Conservation (phyloP, 2,888 invertebrate species). For the Coelopa pilipes region DNA sequence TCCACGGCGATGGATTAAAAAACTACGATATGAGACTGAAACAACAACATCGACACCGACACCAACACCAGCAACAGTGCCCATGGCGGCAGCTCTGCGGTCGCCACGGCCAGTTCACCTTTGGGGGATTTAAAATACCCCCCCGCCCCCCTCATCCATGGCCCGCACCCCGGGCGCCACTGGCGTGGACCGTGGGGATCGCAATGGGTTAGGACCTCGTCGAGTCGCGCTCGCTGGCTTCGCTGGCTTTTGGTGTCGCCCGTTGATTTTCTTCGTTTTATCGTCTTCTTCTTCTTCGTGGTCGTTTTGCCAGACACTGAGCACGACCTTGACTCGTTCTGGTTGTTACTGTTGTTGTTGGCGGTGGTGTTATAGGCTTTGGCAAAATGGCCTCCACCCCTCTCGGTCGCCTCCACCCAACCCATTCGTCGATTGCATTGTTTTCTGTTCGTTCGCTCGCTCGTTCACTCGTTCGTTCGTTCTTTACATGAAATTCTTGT, state of each 20-base stretch:
- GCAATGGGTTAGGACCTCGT: no score
- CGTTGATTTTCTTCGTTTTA: no score
- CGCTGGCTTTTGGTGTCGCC: no score
- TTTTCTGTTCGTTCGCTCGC: no score
- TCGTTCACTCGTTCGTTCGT: no score
- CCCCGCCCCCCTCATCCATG: no score
- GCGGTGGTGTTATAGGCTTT: background rate
- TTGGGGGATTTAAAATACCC: background rate
- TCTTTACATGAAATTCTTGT: slow-evolving; percentile 9
- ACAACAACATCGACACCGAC: no score
- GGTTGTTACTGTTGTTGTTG: background rate
- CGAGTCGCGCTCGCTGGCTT: no score
- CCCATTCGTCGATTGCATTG: background rate
- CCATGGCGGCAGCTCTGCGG: slow-evolving; percentile 1
- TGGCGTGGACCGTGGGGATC: no score
- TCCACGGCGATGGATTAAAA: slow-evolving; percentile 1
- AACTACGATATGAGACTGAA: background rate
- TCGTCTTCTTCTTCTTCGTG: background rate
- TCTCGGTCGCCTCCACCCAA: background rate
- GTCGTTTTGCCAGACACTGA: slow-evolving; percentile 10
- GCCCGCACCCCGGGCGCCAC: no score
- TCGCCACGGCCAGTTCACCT: background rate
- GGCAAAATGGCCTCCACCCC: slow-evolving; percentile 6
- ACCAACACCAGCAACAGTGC: background rate
- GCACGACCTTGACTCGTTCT: slow-evolving; percentile 23